Conservation (phyloP, 2,113 vertebrate genomes). For the Gopherus flavomarginatus region DNA sequence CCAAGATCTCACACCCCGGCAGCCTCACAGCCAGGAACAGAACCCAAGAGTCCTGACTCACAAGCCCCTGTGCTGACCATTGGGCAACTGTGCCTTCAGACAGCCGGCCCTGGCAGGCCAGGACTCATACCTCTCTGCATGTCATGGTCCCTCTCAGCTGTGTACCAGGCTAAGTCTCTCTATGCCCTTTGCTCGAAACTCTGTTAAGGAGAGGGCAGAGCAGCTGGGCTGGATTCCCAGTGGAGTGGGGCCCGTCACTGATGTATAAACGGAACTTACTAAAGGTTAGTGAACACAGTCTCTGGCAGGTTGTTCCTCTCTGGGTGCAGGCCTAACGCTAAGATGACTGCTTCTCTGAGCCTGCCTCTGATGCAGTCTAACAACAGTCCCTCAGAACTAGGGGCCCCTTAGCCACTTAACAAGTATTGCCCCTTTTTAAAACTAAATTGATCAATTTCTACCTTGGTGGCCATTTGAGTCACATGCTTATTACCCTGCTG, state of each 20-base stretch:
- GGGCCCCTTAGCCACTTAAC: neutral
- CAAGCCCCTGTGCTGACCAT: too few species aligned
- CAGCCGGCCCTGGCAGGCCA: too few species aligned
- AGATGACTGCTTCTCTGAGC: neutral
- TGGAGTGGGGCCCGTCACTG: neutral
- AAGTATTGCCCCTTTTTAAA: neutral
- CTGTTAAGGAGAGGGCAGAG: neutral
- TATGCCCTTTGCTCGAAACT: neutral
- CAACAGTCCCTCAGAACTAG: neutral
- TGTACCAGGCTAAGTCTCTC: neutral
- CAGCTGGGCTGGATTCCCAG: too few species aligned
- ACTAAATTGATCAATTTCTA: neutral
- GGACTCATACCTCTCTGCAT: neutral
- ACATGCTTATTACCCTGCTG: neutral
- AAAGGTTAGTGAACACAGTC: neutral
- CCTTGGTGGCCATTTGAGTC: neutral
- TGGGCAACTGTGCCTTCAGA: neutral
- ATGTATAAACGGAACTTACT: neutral
- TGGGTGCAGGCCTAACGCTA: neutral
- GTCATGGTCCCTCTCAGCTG: neutral
- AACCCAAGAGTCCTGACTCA: neutral
- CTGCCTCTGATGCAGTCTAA: neutral
- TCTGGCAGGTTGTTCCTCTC: neutral
- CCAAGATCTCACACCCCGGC: neutral
- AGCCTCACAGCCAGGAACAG: neutral